Evolutionary conservation across 2,888 invertebrate genomes (phyloP).

Genomic region (Napeogenes inachia): DNA sequence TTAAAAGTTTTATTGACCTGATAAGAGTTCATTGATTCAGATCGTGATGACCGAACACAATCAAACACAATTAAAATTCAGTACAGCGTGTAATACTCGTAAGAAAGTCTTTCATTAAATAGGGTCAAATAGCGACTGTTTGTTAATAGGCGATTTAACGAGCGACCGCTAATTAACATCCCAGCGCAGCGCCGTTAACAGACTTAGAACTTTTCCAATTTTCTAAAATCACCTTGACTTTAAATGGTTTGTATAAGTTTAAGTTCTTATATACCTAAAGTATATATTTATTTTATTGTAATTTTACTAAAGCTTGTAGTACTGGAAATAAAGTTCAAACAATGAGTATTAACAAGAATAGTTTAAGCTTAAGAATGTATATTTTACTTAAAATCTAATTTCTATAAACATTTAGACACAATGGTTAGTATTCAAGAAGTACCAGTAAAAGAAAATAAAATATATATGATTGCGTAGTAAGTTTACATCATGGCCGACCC

Average conservation of each 20-base stretch:
- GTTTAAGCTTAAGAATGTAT: too few relatives aligned
- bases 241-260: slow-evolving; percentile 37
- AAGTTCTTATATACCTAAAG: neutral
- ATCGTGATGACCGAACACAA: slow-evolving; percentile 7
- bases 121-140: slow-evolving; percentile 50
- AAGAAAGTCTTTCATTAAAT: slow-evolving; percentile 56
- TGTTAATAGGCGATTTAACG: slow-evolving; percentile 60
- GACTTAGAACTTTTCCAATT: slow-evolving; percentile 69
- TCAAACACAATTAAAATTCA: slow-evolving; percentile 25
- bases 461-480: slow-evolving; percentile 6
- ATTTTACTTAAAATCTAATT: neutral
- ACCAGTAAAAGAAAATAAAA: slow-evolving; percentile 11
- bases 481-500: slow-evolving; percentile 53
- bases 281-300: neutral
- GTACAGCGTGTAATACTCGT: slow-evolving; percentile 18
- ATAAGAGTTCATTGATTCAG: slow-evolving; percentile 9
- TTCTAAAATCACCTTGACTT: slow-evolving; percentile 54
- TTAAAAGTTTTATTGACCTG: neutral
- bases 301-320: too few relatives aligned
- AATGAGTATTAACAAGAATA: too few relatives aligned
- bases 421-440: slow-evolving; percentile 2
- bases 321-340: too few relatives aligned
- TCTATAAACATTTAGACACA: slow-evolving; percentile 10
- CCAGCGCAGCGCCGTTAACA: slow-evolving; percentile 46
- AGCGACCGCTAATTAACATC: slow-evolving; percentile 59